Conservation (phyloP, 2,797 vertebrate genomes). For the Phrynocephalus vlangalii region DNA sequence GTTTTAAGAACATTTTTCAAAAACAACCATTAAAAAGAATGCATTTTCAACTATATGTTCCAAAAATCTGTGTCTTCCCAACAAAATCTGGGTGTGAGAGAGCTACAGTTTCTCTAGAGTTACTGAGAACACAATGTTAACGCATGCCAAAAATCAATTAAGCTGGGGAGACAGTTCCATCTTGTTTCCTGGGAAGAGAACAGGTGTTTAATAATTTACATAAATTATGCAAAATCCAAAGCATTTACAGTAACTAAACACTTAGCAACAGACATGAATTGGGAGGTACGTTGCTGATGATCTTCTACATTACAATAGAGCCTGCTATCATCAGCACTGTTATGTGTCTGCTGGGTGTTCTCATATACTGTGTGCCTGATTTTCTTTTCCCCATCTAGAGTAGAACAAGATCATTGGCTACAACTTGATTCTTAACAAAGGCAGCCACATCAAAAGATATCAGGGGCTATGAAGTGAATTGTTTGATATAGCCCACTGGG, state of each 20-base stretch:
- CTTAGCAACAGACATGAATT: conserved; percentile 72
- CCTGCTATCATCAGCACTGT: conserved; percentile 51
- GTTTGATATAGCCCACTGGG: neutral
- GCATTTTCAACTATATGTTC: conserved; percentile 54
- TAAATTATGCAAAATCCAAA: conserved; percentile 77
- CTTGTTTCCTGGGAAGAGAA: conserved; percentile 75
- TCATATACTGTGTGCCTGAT: conserved; percentile 37
- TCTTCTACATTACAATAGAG: conserved; percentile 41
- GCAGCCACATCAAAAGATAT: conserved; percentile 20
- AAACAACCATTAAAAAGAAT: conserved; percentile 18
- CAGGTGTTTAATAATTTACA: conserved; percentile 82
- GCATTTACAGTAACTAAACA: conserved; percentile 71
- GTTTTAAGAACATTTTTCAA: conserved; percentile 57
- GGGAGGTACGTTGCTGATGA: conserved; percentile 64
- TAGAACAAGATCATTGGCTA: conserved; percentile 45
- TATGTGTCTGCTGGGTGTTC: conserved; percentile 53
- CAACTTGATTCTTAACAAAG: conserved; percentile 44
- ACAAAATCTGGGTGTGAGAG: conserved; percentile 68
- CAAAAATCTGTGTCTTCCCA: conserved; percentile 73
- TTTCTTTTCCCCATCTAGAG: conserved; percentile 45
- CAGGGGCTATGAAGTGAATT: conserved; percentile 53
- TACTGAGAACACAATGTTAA: conserved; percentile 71
- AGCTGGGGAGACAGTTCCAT: conserved; percentile 68
- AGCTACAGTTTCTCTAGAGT: conserved; percentile 61
- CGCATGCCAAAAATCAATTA: conserved; percentile 76